Evolutionary conservation across 2,888 invertebrate genomes (phyloP).

Genomic region (Chymomyza fuscimana): DNA sequence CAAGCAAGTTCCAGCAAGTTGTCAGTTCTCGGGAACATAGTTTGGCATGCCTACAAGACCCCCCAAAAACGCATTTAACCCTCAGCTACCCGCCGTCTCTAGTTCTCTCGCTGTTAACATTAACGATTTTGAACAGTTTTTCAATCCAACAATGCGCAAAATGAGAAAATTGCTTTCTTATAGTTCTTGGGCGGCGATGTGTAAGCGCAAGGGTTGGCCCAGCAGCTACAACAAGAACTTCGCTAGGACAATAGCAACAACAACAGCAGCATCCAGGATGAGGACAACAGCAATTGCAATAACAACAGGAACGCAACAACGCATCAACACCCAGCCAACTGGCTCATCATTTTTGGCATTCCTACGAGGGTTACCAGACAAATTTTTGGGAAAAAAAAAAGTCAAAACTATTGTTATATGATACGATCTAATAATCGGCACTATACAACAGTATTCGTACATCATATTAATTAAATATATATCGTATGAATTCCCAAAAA

Average conservation of each 20-base stretch:
- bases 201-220: slow-evolving; percentile 15
- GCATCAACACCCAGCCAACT: slow-evolving; percentile 10
- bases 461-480: too few relatives aligned
- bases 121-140: slow-evolving; percentile 58
- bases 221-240: neutral
- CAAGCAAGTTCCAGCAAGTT: slow-evolving; percentile 7
- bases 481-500: too few relatives aligned
- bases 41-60: neutral
- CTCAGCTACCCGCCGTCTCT: neutral
- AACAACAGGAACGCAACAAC: slow-evolving; percentile 5
- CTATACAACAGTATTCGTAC: too few relatives aligned
- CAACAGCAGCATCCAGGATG: too few relatives aligned
- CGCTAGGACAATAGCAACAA: neutral
- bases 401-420: neutral
- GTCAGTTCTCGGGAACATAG: neutral
- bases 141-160: slow-evolving; percentile 69
- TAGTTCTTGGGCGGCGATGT: slow-evolving; percentile 44
- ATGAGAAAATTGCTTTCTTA: slow-evolving; percentile 74
- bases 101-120: neutral
- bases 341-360: slow-evolving; percentile 38
- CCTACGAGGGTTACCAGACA: neutral
- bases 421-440: too few relatives aligned
- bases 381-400: neutral
- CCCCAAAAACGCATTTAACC: neutral
- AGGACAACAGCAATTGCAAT: neutral